Base-by-base conservation (phyloP, 2,797 vertebrate genomes). In the Gambelia wislizenii region DNA sequence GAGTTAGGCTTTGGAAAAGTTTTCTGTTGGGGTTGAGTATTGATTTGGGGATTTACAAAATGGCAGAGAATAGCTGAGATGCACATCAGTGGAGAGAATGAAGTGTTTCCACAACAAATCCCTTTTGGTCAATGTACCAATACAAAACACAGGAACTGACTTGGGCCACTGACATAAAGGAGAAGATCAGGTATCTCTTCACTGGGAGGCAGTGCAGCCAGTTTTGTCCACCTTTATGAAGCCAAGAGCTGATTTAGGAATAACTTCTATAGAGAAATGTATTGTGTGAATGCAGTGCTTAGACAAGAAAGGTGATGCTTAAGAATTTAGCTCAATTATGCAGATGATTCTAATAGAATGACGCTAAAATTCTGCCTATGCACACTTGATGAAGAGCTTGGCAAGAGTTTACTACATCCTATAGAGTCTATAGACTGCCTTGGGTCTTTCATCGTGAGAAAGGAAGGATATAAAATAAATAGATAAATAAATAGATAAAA, bases 1-100 rank as follows among this genome's bases (percentile, higher is more conserved):
- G 89, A 97, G 88, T 95, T 95, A 91, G 70, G 83, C 87, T 96
- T 95, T 92, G 91, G 87, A 93, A 92, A 96, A 95, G 91, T 93
- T 95, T 96, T 93, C 90, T 30, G 36, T 87, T 93, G 93, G 92
- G 93, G 95, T 94, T 96, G 92, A 89, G 89, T 80, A 87, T 92
- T 81, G 90, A 92, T 95, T 93, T 94, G 89, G 90, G 88, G 42
- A 91, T 36, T 80, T 95, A 91, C 92, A 94, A 93, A 92, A 94
- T 93, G 85, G 85, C 52, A 94, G 93, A 89, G 93, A 27, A 79
- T 1, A 0, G 87, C 93, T 90, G 91, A 95, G 86, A 91, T 92
- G 95, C 86, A 92, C 79, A 81, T 59, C 89, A 86, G 1, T 47
- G 84, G 87, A 76, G 44, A 61, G 16, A 94, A 39, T 56, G 85